Evolutionary conservation across 2,113 vertebrate species (phyloP).

Genomic region (Leptocoma aspasia): DNA sequence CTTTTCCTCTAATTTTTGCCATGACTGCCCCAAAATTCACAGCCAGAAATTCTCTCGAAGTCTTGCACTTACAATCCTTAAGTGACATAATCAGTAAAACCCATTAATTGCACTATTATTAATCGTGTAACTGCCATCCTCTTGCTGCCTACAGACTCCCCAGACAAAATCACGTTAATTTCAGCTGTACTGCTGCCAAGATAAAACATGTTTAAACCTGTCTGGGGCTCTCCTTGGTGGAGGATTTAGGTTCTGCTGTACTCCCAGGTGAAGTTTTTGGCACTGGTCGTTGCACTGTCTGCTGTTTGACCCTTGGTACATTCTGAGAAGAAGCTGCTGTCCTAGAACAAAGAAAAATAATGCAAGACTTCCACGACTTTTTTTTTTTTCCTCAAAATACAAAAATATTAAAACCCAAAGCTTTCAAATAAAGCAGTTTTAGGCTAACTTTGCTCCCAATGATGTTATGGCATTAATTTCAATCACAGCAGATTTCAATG

Average conservation of each 20-base stretch:
- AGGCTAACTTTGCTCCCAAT: neutral
- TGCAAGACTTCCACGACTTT: neutral
- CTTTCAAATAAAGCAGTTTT: neutral
- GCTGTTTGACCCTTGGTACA: conserved; percentile 77
- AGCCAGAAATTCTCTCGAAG: neutral
- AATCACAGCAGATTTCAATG: neutral
- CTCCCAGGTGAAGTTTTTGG: conserved; percentile 63
- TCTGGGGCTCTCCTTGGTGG: conserved; percentile 60
- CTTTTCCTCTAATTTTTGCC: neutral
- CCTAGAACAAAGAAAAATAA: conserved; percentile 59
- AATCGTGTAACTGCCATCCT: neutral
- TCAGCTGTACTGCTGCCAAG: neutral
- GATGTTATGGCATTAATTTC: neutral
- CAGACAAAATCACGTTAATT: neutral
- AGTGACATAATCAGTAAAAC: neutral
- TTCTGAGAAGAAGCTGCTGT: conserved; percentile 66
- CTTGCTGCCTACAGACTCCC: neutral
- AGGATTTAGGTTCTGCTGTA: conserved; percentile 44
- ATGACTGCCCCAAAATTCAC: neutral
- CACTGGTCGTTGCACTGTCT: conserved; percentile 25
- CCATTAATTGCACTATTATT: neutral
- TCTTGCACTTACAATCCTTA: neutral
- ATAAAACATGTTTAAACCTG: conserved; percentile 42
- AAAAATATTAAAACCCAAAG: neutral
- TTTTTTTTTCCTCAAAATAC: neutral